Evolutionary conservation across 2,113 vertebrate genomes (phyloP).

Genomic region (Holacanthus passer): DNA sequence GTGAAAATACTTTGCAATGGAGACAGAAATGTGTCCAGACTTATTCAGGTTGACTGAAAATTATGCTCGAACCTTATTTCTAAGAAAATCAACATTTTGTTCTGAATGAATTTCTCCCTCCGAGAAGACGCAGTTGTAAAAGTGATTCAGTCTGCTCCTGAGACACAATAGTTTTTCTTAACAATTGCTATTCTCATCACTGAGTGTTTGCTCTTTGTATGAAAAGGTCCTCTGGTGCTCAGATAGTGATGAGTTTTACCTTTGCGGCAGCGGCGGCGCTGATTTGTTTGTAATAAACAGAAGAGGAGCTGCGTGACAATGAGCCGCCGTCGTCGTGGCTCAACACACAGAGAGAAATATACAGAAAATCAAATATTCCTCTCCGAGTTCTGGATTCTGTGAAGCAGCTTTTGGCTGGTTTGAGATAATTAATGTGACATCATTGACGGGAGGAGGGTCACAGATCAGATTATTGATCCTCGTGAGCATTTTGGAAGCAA

Average conservation of each 20-base stretch:
- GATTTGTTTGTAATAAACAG: slow-evolving; percentile 36
- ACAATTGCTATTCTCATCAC: slow-evolving; percentile 29
- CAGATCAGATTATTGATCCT: neutral
- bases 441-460: neutral
- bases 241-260: slow-evolving; percentile 24
- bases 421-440: neutral
- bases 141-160: neutral
- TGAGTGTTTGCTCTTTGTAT: slow-evolving; percentile 26
- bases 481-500: neutral
- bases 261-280: neutral
- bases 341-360: neutral
- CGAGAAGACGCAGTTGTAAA: neutral
- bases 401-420: neutral
- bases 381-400: neutral
- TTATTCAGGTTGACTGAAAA: neutral
- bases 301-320: neutral
- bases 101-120: neutral
- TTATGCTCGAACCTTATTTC: too few relatives aligned
- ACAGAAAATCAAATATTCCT: neutral
- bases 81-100: neutral
- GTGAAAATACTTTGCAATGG: neutral
- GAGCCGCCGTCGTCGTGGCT: neutral
- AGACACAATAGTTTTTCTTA: neutral
- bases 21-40: too few relatives aligned
- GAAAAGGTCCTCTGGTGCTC: slow-evolving; percentile 36